phyloP scores from a whole-genome alignment of 2,113 vertebrate species.

The Semnornis frantzii region DNA sequence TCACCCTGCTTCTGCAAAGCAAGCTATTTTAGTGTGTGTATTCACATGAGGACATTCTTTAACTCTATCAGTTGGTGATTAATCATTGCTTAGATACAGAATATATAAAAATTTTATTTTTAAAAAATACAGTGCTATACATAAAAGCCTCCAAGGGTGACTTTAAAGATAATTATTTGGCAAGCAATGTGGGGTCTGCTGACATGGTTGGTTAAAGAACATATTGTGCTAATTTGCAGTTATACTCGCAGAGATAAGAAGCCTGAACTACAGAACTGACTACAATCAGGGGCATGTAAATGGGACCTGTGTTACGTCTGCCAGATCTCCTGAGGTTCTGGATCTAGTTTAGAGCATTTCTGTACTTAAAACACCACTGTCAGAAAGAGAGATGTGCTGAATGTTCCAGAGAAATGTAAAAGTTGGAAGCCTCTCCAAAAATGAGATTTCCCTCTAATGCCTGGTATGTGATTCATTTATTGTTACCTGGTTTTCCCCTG shows the following conservation, averaged over 20 bases:
- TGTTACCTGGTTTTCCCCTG: neutral
- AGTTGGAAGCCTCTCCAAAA: constrained; percentile 13
- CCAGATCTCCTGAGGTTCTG: constrained; percentile 23
- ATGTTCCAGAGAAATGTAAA: constrained; percentile 2
- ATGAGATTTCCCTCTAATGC: neutral
- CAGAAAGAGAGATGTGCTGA: neutral
- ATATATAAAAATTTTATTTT: constrained; percentile 26
- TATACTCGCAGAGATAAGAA: constrained; percentile 60
- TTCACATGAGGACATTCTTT: neutral
- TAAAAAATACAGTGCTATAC: neutral
- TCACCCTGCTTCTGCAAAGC: neutral
- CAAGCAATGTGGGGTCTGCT: constrained; percentile 45
- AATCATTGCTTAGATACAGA: constrained; percentile 24
- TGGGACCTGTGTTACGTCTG: neutral
- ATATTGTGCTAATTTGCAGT: constrained; percentile 56
- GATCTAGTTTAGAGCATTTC: constrained; percentile 33
- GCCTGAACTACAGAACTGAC: neutral
- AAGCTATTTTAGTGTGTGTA: neutral
- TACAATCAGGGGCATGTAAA: constrained; percentile 36
- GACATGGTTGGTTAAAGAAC: constrained; percentile 51
- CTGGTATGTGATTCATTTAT: neutral
- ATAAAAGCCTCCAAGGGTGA: constrained; percentile 35
- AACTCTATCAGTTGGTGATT: neutral
- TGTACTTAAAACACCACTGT: neutral
- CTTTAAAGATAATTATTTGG: constrained; percentile 64